These are phyloP conservation scores for Melanotaenia maccullochi DNA, from an alignment of 2,797 vertebrate species.

Conservation along the genomic window DNA sequence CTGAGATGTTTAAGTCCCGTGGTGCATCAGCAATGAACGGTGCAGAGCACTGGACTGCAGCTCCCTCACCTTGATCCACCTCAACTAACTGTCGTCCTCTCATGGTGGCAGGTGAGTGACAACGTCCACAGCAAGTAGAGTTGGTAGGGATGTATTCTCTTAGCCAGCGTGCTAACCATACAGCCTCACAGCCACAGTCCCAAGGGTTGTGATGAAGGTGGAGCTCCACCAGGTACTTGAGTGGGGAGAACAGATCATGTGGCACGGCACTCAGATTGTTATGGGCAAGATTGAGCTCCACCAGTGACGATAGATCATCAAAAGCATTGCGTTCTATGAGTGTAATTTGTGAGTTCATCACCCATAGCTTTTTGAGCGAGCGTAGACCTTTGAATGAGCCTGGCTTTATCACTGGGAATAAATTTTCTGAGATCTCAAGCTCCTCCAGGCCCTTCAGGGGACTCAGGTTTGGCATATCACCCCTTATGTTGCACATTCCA, in stretches of 20 bases:
- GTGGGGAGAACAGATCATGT: constrained; percentile 93
- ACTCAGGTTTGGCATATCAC: constrained; percentile 94
- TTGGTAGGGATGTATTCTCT: constrained; percentile 96
- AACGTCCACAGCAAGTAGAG: constrained; percentile 96
- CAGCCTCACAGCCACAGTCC: constrained; percentile 95
- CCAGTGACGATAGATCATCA: constrained; percentile 91
- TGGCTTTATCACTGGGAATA: constrained; percentile 92
- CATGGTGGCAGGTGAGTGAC: constrained; percentile 92
- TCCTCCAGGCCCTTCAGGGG: constrained; percentile 94
- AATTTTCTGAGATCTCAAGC: constrained; percentile 96
- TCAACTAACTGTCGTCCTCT: constrained; percentile 93
- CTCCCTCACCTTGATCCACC: constrained; percentile 90
- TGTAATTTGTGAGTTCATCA: constrained; percentile 97
- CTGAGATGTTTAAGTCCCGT: constrained; percentile 94
- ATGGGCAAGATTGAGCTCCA: constrained; percentile 97
- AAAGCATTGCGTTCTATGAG: constrained; percentile 95
- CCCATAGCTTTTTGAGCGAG: constrained; percentile 95
- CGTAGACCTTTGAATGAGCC: constrained; percentile 92
- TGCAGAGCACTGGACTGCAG: constrained; percentile 92
- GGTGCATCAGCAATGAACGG: constrained; percentile 96
- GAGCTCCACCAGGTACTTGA: constrained; percentile 94
- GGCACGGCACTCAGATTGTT: constrained; percentile 96
- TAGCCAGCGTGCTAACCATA: constrained; percentile 96
- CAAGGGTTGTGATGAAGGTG: constrained; percentile 99
- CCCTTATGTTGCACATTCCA: constrained; percentile 96